Conservation (phyloP, 23 tunicate species). For the Pegea sp. region DNA sequence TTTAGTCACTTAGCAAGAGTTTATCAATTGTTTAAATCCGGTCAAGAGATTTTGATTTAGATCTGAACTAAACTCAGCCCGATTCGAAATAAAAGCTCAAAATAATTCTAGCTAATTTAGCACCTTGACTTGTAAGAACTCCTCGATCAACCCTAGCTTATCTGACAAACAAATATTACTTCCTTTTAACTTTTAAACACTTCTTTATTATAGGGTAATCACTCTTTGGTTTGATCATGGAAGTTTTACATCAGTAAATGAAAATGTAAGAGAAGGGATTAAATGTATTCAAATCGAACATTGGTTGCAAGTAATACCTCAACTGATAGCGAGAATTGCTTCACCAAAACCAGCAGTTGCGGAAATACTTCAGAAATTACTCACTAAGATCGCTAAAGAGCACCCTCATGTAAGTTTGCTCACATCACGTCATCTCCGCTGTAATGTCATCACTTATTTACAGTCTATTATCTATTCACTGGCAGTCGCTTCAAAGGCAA, state of each 20-base stretch:
- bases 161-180: too few relatives aligned
- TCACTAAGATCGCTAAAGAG: slow-evolving; percentile 55
- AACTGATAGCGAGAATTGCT: slow-evolving; percentile 81
- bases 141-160: too few relatives aligned
- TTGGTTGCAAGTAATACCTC: slow-evolving; percentile 96
- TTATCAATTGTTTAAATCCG: too few relatives aligned
- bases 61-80: too few relatives aligned
- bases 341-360: slow-evolving; percentile 46
- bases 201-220: slow-evolving; percentile 40
- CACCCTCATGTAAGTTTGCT: slow-evolving; percentile 85
- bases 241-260: slow-evolving; percentile 12
- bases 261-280: slow-evolving; percentile 57
- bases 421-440: not conserved
- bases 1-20: too few relatives aligned
- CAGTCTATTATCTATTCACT: slow-evolving; percentile 84
- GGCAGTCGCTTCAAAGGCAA: slow-evolving; percentile 77
- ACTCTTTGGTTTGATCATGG: slow-evolving; percentile 90
- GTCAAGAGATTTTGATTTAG: too few relatives aligned
- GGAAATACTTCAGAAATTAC: slow-evolving; percentile 33
- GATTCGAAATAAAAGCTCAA: too few relatives aligned
- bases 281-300: slow-evolving; percentile 73
- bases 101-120: too few relatives aligned
- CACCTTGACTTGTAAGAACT: too few relatives aligned
- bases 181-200: too few relatives aligned
- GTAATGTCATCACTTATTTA: not conserved